Conservation (phyloP, 2,113 vertebrate genomes). For the Sprattus sprattus region DNA sequence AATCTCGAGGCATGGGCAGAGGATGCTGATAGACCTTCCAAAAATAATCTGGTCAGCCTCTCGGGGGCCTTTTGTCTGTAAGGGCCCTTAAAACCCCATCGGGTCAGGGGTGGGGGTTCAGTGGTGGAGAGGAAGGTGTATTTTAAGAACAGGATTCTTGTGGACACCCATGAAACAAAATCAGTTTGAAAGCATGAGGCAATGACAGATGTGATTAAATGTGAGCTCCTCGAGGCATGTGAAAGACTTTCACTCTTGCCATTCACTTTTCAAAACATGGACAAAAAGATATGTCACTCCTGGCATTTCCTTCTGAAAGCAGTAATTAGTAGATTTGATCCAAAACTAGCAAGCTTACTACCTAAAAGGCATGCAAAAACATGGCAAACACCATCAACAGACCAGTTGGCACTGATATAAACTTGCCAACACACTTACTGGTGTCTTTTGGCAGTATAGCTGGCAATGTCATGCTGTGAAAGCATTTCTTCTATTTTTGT, state of each 20-base stretch:
- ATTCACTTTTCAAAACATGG: not conserved
- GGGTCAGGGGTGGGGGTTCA: not conserved
- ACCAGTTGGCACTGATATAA: too few relatives aligned
- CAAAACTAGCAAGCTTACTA: not conserved
- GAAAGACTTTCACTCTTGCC: not conserved
- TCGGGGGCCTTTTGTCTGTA: constrained; percentile 29
- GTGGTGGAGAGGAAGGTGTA: not conserved
- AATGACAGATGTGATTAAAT: constrained; percentile 17
- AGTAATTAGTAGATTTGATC: not conserved
- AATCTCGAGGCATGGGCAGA: constrained; percentile 60
- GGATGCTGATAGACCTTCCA: constrained; percentile 68
- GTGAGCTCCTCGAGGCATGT: not conserved
- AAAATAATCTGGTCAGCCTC: constrained; percentile 62
- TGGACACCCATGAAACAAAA: constrained; percentile 1
- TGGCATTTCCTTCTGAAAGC: not conserved
- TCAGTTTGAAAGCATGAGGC: constrained; percentile 11
- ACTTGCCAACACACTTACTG: not conserved
- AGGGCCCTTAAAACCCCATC: constrained; percentile 22
- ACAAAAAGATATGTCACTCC: not conserved
- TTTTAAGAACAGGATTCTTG: not conserved
- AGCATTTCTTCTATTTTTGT: too few relatives aligned
- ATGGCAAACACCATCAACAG: too few relatives aligned
- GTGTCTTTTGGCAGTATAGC: not conserved
- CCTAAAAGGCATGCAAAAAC: not conserved
- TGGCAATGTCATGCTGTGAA: not conserved